phyloP scores from a whole-genome alignment of 1,140 invertebrate genomes.

The Anastrepha obliqua region DNA sequence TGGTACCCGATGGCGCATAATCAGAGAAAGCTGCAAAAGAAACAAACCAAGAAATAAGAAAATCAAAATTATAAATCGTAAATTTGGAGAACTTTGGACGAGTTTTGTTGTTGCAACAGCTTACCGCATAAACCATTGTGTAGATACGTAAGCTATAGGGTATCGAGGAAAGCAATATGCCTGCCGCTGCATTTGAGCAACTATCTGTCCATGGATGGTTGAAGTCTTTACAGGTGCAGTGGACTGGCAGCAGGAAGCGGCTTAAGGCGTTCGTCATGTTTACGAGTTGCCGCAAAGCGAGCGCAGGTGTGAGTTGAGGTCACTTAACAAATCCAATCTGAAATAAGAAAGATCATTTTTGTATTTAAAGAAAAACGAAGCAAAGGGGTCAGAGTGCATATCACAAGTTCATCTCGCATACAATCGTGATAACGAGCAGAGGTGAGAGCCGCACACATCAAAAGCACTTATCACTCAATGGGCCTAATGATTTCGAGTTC shows the following conservation, averaged over 20 bases:
- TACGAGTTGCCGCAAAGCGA: neutral
- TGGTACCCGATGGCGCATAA: constrained; percentile 82
- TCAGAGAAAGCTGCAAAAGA: constrained; percentile 79
- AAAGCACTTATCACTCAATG: too few species aligned
- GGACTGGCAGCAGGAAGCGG: constrained; percentile 76
- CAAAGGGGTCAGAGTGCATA: too few species aligned
- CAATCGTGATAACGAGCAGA: too few species aligned
- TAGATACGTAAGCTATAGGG: constrained; percentile 85
- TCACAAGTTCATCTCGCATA: too few species aligned
- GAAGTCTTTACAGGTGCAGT: constrained; percentile 80
- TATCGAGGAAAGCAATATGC: constrained; percentile 80
- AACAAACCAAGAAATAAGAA: neutral
- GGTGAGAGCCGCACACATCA: too few species aligned
- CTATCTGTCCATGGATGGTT: constrained; percentile 87
- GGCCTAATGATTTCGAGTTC: too few species aligned
- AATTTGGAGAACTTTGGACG: neutral
- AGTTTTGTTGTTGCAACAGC: constrained; percentile 62
- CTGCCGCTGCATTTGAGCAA: constrained; percentile 80
- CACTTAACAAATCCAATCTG: constrained; percentile 32
- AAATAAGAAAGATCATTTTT: constrained; percentile 13
- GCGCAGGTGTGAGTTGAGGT: neutral
- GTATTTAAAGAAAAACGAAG: neutral
- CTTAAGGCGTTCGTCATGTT: constrained; percentile 80
- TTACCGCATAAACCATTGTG: constrained; percentile 84
- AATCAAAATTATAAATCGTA: neutral